A percentile compares a stretch with the other conserved stretches of the same genome.
phyloP scores from a whole-genome alignment of 2,113 vertebrate species.

The Lontra canadensis region DNA sequence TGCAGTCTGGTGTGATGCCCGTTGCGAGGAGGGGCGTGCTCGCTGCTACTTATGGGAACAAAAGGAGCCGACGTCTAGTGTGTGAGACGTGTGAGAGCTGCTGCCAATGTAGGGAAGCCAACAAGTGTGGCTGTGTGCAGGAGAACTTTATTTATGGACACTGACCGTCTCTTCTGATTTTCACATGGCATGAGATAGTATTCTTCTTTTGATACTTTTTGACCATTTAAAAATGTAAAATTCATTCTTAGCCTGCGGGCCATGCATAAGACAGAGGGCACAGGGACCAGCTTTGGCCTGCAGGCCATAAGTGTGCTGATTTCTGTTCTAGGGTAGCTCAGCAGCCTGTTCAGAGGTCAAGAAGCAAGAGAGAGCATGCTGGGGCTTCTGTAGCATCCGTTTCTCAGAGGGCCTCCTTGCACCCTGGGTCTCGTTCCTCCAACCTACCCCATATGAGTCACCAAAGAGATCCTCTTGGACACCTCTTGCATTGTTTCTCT shows the following conservation, averaged over 20 bases:
- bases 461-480: fast-evolving
- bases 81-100: not conserved
- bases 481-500: not conserved
- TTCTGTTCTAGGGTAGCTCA: not conserved
- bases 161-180: not conserved
- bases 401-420: not conserved
- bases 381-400: not conserved
- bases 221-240: not conserved
- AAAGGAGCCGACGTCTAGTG: not conserved
- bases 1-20: not conserved
- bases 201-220: not conserved
- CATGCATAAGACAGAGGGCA: not conserved
- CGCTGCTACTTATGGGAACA: not conserved
- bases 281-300: not conserved
- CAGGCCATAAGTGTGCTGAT: not conserved
- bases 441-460: fast-evolving
- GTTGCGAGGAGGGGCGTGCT: too few relatives aligned
- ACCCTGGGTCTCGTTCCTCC: too few relatives aligned
- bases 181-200: not conserved
- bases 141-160: not conserved
- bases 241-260: not conserved
- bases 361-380: not conserved
- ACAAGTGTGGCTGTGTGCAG: not conserved
- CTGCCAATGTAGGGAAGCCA: not conserved
- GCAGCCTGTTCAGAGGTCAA: not conserved